These are phyloP conservation scores for Nasua narica DNA, from an alignment of 2,797 vertebrate species.

Conservation along the genomic window DNA sequence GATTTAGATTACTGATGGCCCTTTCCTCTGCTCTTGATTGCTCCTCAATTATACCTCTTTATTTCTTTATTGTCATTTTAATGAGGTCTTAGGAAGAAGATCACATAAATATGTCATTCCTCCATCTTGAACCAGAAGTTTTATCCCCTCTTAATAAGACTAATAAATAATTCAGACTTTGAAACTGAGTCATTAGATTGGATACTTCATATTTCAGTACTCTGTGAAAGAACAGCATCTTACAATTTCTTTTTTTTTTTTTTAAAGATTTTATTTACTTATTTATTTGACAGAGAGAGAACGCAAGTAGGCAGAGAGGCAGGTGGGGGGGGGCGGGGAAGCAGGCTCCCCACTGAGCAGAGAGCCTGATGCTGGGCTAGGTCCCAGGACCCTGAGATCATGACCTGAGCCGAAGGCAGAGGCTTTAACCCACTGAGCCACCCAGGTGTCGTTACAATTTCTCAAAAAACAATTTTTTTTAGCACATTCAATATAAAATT, in stretches of 20 bases:
- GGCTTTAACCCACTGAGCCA: too few relatives aligned
- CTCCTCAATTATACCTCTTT: neutral
- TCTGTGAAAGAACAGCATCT: neutral
- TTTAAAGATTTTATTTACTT: too few relatives aligned
- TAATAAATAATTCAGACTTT: neutral
- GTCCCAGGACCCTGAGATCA: too few relatives aligned
- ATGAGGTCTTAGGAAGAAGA: neutral
- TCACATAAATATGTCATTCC: neutral
- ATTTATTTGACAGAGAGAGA: too few relatives aligned
- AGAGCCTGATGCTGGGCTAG: too few relatives aligned
- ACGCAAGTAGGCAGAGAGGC: too few relatives aligned
- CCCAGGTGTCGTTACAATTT: too few relatives aligned
- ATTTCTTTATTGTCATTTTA: constrained; percentile 9
- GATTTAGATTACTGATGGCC: neutral
- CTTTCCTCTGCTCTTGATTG: neutral
- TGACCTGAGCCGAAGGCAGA: too few relatives aligned
- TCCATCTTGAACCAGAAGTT: neutral
- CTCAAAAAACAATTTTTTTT: neutral
- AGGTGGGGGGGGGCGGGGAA: too few relatives aligned
- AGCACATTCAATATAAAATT: neutral
- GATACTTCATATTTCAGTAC: neutral
- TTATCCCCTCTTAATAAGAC: neutral
- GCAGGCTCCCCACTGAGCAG: too few relatives aligned
- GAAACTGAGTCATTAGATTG: neutral
- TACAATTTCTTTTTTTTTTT: too few relatives aligned